Conservation (phyloP, 2,113 vertebrate species). For the Eptesicus fuscus region DNA sequence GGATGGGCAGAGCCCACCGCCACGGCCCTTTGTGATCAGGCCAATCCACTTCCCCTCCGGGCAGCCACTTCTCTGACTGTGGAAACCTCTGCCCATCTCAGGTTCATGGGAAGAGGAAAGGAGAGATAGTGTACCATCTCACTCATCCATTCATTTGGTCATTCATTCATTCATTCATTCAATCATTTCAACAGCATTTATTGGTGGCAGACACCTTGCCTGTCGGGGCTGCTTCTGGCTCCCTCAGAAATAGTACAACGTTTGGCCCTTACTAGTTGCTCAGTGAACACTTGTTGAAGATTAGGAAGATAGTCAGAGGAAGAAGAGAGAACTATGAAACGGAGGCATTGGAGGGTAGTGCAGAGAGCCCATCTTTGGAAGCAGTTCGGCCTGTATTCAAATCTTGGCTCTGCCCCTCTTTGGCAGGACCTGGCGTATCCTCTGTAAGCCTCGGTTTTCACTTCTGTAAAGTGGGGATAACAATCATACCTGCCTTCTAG, state of each 20-base stretch:
- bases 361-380: neutral
- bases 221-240: neutral
- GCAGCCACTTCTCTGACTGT: neutral
- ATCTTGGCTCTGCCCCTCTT: neutral
- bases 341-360: no score
- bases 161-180: no score
- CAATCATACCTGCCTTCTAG: neutral
- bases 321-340: neutral
- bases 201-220: neutral
- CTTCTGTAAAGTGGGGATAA: neutral
- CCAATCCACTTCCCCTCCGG: neutral
- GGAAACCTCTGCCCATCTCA: neutral
- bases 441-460: slow-evolving; percentile 13
- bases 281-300: neutral
- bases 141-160: neutral
- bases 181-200: neutral
- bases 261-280: neutral
- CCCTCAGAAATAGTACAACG: neutral
- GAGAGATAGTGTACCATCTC: rapidly evolving
- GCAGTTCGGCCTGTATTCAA: neutral
- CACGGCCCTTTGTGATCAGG: neutral
- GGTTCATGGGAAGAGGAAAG: neutral
- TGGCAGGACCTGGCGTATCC: neutral
- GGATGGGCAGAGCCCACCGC: neutral
- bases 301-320: neutral